Base-by-base conservation (phyloP, 2,888 invertebrate species). In the Agrypnus murinus region DNA sequence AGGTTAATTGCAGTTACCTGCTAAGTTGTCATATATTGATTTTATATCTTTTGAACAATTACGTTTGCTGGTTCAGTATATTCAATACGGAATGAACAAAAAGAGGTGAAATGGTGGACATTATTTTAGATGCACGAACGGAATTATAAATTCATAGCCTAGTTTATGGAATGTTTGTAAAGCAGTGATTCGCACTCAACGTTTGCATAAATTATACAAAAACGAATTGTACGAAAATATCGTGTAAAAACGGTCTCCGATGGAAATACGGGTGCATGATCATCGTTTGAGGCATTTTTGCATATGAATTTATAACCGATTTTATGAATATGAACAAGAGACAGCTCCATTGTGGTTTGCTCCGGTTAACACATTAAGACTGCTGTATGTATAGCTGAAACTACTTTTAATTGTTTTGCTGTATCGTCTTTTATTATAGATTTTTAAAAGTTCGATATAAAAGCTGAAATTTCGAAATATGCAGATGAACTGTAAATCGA, bases 171-270 rank as follows among this genome's bases (percentile, higher is more conserved):
- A 55, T 46, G 25, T 38, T 58, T 58, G 59, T 48, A 19, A n/a
- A 65, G 48, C 58, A 58, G 25, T 15, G 58, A 58, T 65, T 65
- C 25, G 58, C 58, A 58, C 65, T 65, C 43, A 58, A 48, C 10
- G 31, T 48, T 36, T 58, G 53, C 32, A 55, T 48, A 46, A 65
- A 46, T 32, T 40, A 65, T 32, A 65, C 32, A 32, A 14, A n/a
- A 34, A 17, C 14, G 3, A 17, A 34, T 36, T 36, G n/a, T 10
- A 10, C 36, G 36, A 36, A 36, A 36, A 36, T 10, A 36, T 36
- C 10, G 36, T 10, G 7, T 7, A 10, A 10, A 36, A 36, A 36
- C 36, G 36, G 36, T n/a, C 36, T 36, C 10, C 36, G 36, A 8
- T 36, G 36, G 7, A 10, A 10, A 36, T 36, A 36, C 7, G 36